Evolutionary conservation across 2,113 vertebrate species (phyloP).

Genomic region (Delphinus delphis): DNA sequence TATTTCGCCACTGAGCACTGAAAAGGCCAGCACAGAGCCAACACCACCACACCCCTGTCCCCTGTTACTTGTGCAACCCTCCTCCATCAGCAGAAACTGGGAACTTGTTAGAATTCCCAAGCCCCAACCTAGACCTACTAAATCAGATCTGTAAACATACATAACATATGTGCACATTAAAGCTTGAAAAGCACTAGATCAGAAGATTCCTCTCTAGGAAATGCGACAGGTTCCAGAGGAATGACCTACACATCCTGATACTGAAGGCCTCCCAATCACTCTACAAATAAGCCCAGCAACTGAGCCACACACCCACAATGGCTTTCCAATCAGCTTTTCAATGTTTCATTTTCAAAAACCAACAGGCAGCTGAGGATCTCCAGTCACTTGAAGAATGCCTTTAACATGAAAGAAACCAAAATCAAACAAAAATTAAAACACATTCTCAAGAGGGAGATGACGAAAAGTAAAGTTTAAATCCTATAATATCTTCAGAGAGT

Average conservation of each 20-base stretch:
- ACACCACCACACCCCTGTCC: rapidly evolving
- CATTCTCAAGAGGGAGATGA: background rate
- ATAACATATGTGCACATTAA: background rate
- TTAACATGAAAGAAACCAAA: constrained; percentile 23
- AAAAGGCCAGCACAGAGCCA: background rate
- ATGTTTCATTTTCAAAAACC: constrained; percentile 27
- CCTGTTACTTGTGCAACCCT: background rate
- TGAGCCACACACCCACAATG: background rate
- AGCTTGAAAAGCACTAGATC: background rate
- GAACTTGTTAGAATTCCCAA: background rate
- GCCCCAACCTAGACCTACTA: background rate
- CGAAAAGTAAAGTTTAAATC: background rate
- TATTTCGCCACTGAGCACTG: background rate
- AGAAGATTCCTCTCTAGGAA: background rate
- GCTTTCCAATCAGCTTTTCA: constrained; percentile 7
- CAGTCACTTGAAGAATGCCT: background rate
- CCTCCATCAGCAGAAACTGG: background rate
- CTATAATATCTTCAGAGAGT: background rate
- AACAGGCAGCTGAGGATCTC: background rate
- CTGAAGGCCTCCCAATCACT: background rate
- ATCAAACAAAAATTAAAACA: constrained; percentile 28
- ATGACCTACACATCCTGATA: background rate
- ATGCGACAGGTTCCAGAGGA: background rate
- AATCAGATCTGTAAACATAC: background rate
- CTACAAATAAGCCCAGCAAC: background rate